A percentile compares a stretch with the other conserved stretches of the same genome.
phyloP scores from a whole-genome alignment of 2,888 invertebrate species.

The Lumbricus terrestris region DNA sequence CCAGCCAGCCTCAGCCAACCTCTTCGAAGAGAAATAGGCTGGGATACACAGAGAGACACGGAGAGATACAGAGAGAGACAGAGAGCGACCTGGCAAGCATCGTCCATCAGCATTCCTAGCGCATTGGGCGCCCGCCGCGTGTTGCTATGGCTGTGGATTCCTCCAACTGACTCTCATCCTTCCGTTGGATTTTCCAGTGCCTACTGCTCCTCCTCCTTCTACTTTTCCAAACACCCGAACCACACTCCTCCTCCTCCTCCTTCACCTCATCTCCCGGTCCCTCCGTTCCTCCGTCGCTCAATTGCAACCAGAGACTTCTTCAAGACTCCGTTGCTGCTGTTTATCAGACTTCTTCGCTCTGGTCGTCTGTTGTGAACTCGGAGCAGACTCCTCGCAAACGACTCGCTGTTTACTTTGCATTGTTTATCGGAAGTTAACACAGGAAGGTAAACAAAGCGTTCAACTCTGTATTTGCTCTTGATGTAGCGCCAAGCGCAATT shows the following conservation, averaged over 20 bases:
- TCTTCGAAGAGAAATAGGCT: background rate
- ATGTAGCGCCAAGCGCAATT: background rate
- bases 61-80: background rate
- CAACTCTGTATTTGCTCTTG: background rate
- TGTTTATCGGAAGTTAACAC: background rate
- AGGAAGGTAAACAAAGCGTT: conserved; percentile 3
- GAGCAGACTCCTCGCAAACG: background rate
- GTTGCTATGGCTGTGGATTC: background rate
- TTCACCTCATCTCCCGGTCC: background rate
- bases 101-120: conserved; percentile 3
- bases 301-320: background rate
- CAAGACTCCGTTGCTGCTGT: background rate
- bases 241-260: background rate
- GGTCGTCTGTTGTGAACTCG: background rate
- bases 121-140: background rate
- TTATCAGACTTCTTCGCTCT: background rate
- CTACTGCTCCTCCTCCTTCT: background rate
- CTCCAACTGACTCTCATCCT: background rate
- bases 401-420: background rate
- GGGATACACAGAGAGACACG: background rate
- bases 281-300: background rate
- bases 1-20: background rate
- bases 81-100: background rate
- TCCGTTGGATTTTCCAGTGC: background rate
- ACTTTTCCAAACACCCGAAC: background rate